These are phyloP conservation scores for Rhynchotus rufescens DNA, from an alignment of 2,797 vertebrate genomes.

Conservation along the genomic window DNA sequence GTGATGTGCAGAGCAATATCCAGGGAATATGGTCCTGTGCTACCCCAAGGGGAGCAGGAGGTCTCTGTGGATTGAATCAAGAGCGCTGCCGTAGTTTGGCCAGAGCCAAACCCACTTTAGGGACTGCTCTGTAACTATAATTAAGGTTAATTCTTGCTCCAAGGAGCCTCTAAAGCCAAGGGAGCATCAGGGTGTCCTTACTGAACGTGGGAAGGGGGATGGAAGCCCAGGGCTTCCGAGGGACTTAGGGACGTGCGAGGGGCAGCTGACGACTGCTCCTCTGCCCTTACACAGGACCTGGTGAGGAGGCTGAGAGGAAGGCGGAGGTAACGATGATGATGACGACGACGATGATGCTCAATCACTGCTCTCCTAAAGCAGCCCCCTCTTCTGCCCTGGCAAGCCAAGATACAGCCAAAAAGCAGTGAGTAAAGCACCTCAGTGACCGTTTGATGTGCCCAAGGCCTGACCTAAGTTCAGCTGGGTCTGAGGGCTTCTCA, in stretches of 20 bases:
- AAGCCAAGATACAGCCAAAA: not conserved
- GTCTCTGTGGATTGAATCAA: conserved; percentile 36
- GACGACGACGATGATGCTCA: not conserved
- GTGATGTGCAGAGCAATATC: not conserved
- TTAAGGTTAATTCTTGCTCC: not conserved
- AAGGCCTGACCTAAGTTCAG: not conserved
- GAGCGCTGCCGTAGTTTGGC: not conserved
- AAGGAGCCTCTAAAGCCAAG: not conserved
- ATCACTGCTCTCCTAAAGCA: not conserved
- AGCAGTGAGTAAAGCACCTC: not conserved
- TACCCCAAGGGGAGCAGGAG: not conserved
- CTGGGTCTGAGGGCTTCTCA: not conserved
- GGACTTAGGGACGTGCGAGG: not conserved
- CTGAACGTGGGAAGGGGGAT: not conserved
- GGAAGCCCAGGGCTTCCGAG: not conserved
- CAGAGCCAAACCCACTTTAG: not conserved
- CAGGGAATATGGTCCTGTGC: not conserved
- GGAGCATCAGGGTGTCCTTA: not conserved
- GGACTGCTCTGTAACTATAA: not conserved
- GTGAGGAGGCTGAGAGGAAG: not conserved
- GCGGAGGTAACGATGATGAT: not conserved
- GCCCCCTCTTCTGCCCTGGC: not conserved
- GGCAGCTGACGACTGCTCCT: not conserved
- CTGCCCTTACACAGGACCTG: not conserved
- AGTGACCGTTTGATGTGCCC: not conserved